Base-by-base conservation (phyloP, 2,888 invertebrate species). In the Geophilus truncorum region DNA sequence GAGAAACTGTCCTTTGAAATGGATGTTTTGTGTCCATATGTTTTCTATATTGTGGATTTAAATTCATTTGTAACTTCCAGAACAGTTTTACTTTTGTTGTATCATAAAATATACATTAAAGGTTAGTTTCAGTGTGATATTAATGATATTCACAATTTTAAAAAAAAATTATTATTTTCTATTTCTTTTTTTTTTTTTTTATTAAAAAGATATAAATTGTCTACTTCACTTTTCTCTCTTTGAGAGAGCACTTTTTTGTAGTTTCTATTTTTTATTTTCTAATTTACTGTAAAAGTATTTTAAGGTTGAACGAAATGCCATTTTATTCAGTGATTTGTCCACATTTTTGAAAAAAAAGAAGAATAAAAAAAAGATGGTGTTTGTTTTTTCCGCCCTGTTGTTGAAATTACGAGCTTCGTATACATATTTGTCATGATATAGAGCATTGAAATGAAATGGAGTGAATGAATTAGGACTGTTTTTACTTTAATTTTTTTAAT, bases 21-120 rank as follows among this genome's bases (percentile, higher is more conserved):
- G 62, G 62, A 62, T 62, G 62, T 62, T 62, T 45, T 62, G 62
- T 62, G 62, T 62, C 62, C 62, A 62, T 62, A 62, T 62, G 62
- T 62, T 62, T 62, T 62, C 25, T 62, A 62, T 62, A 23, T 62
- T 62, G 62, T 62, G 62, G 25, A 62, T 25, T 62, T 1, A 62
- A 45, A 45, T 45, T 62, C 1, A 62, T 62, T 62, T 62, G 62
- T 62, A 62, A 62, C 57, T 21, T 57, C 18, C 3, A 32, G 9
- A 32, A 32, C 32, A 32, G 12, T 45, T 45, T 45, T 62, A n/a
- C 25, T 62, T 23, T 25, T 23, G 7, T 62, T 62, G 25, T 62
- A 23, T 25, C 15, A 1, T 62, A 1, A 23, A 62, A 25, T 62
- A 62, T 62, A 62, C 62, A 62, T 45, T 45, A 62, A 62, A 62